Evolutionary conservation across 2,113 vertebrate species (phyloP), one percentile per base, ranked within the genome.

Genomic region (Coracopsis vasa): DNA sequence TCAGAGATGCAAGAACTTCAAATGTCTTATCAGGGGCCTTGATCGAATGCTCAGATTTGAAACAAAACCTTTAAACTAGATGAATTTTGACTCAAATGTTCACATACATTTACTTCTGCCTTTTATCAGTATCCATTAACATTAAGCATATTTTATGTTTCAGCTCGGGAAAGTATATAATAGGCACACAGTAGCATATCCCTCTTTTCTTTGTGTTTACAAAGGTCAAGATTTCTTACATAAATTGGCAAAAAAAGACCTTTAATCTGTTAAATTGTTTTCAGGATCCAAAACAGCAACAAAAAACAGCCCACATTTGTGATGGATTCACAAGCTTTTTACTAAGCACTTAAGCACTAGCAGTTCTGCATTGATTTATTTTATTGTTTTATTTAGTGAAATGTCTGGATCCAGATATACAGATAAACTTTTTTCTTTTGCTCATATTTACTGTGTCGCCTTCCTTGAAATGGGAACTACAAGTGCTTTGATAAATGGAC

Each of bases 401-500:
- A 96, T 75, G 93, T 90, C 95, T 96, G 80, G 85, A 83, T 89
- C 75, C 48, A 94, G 93, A 96, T 80, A 75, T 37, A 89, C 47
- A 96, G 91, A 96, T 82, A 89, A 96, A 97, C 88, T n/a, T 86
- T 62, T 80, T 83, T 89, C 72, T 33, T 60, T 28, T 25, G 0
- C 89, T 92, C 56, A 95, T 97, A 97, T 95, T 97, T 96, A 96
- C 94, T 94, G 86, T 48, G 97, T 94, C 96, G 80, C 97, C 96
- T 97, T 91, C 64, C 87, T 94, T 97, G 94, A 96, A 97, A 97
- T 60, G 74, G 80, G 81, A 93, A 50, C 88, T 94, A 44, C 60
- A 83, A 96, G 73, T 47, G 77, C 69, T 97, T 94, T 97, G 97
- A 97, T 97, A 97, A 97, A 97, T 97, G 94, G 93, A 50, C 69